Base-by-base conservation (phyloP, 2,113 vertebrate species). In the Paratilapia polleni region DNA sequence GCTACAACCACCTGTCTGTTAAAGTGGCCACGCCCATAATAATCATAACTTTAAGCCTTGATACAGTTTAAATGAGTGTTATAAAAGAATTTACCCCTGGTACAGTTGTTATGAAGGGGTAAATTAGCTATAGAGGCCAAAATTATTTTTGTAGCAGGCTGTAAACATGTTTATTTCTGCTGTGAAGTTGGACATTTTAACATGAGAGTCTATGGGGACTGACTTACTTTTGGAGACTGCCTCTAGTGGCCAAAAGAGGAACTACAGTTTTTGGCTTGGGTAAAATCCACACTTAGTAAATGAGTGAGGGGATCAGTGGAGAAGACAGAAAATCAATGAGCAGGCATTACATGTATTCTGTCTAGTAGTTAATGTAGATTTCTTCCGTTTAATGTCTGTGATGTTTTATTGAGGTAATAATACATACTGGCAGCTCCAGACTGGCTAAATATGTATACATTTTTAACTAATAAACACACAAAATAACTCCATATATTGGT, bases 191-290 rank as follows among this genome's bases (percentile, higher is more conserved):
- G 43, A 70, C 1, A 0, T 49, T 70, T 43, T 70, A 49, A 9
- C 5, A 19, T 70, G 28, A 4, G 28, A 31, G 28, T 31, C 28
- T 31, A 31, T 31, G 28, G 28, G 28, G 28, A 31, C 28, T 31
- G 28, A 31, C 28, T 1, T 0, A 28, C 49, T 3, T 52, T 5
- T 13, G 43, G 0, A 70, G 15, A 2, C 43, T 49, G 24, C 43
- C 17, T 70, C 24, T 0, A 28, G 43, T 49, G 66, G 66, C 12
- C 43, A 49, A 9, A 49, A 20, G 1, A 70, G 6, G 24, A 70
- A 70, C 43, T 28, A 15, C 66, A 1, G 24, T 13, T 70, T 70
- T 70, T 70, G 24, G 15, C 41, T 66, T 66, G 19, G 41, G 41
- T 70, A 49, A 70, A 49, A 49, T 2, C 0, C 64, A 19, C 41